Base-by-base conservation (phyloP, 2,113 vertebrate genomes). In the Pagrus major region DNA sequence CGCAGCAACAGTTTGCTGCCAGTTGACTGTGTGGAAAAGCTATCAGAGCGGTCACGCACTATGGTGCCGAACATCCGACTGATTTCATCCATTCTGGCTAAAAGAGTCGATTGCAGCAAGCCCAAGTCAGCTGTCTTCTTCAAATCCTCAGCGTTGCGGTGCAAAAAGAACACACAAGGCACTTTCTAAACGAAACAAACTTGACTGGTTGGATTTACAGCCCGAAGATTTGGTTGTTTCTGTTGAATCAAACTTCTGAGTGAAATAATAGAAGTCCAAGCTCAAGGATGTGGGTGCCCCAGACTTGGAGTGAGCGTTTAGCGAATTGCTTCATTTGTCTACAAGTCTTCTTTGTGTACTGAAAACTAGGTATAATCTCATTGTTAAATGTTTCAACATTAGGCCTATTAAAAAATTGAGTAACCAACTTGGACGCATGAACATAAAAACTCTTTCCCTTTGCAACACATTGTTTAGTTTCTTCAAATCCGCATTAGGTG, bases 1-100 rank as follows among this genome's bases (percentile, higher is more conserved):
- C 94, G 93, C 78, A 96, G 94, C 33, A 81, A 87, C 68, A 86
- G 9, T 42, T 70, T 92, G 55, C 91, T 89, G 5, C 86, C 77
- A 3, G 92, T 81, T 11, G 92, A 93, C 78, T 89, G 88, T 0
- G 93, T 92, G n/a, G 90, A 73, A 25, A 94, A 0, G 58, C 90
- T 93, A 12, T 89, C 83, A 0, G 93, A 95, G 5, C 93, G 90
- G 37, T 75, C 15, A 16, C 89, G 74, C 9, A 68, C 71, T 1
- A 44, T 20, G 20, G 21, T 8, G 3, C 82, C 83, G 0, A 90
- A 85, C 44, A 86, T 29, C 6, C 9, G 51, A 3, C 54, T 41
- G 23, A 88, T 90, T 52, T 92, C 84, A 85, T 94, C 51, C 85
- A 58, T 79, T 76, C 82, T 0, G 7, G 47, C 4, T 88, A 42